These are phyloP conservation scores for Ptychadena robeensis DNA, from an alignment of 2,797 vertebrate genomes.

Conservation along the genomic window DNA sequence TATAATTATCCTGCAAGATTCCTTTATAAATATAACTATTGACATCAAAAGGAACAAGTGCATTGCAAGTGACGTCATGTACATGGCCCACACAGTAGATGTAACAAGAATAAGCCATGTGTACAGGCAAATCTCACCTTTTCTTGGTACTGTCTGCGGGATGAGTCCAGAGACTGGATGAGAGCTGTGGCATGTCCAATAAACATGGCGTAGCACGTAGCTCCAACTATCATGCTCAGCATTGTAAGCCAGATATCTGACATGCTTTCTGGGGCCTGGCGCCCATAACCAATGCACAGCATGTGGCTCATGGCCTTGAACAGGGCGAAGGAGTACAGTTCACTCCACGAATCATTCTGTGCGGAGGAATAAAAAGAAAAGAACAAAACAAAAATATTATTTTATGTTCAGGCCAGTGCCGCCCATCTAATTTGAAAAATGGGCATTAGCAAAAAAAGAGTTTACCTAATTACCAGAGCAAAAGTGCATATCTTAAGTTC, in stretches of 20 bases:
- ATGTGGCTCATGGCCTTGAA: conserved; percentile 99
- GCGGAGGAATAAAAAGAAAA: conserved; percentile 3
- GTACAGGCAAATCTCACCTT: conserved; percentile 79
- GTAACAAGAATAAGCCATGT: not conserved
- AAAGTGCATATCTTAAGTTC: conserved; percentile 25
- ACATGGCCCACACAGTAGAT: not conserved
- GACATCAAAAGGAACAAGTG: too few relatives aligned
- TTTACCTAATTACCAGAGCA: not conserved
- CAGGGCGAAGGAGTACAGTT: conserved; percentile 93
- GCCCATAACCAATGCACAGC: conserved; percentile 93
- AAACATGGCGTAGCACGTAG: conserved; percentile 98
- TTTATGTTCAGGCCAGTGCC: not conserved
- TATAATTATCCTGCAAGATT: too few relatives aligned
- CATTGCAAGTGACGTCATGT: too few relatives aligned
- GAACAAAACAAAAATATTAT: not conserved
- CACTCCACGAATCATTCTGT: conserved; percentile 95
- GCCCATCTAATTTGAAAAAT: conserved; percentile 1
- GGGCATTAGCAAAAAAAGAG: not conserved
- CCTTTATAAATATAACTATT: too few relatives aligned
- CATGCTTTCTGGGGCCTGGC: conserved; percentile 95
- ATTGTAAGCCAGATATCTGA: conserved; percentile 98
- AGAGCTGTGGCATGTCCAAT: conserved; percentile 95
- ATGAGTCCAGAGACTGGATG: conserved; percentile 96
- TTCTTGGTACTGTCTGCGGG: conserved; percentile 95
- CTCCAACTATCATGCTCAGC: conserved; percentile 97